Evolutionary conservation across 35 echinoderm and acorn worm genomes (phyloP).

Genomic region (Nesometra sesokonis): DNA sequence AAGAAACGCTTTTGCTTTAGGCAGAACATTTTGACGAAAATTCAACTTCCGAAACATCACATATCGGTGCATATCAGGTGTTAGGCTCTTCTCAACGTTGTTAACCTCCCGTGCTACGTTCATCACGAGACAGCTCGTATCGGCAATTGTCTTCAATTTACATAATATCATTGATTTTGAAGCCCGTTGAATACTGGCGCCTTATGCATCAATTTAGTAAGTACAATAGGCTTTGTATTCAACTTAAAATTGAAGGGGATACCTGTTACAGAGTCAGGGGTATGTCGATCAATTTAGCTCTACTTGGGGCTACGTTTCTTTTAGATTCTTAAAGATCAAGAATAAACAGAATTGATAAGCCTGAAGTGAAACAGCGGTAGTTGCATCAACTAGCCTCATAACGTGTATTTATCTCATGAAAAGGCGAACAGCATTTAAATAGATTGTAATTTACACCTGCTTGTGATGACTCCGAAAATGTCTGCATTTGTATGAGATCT

Average conservation of each 20-base stretch:
- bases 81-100: not conserved
- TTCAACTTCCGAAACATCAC: not conserved
- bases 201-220: not conserved
- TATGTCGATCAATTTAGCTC: not conserved
- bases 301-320: not conserved
- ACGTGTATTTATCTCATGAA: not conserved
- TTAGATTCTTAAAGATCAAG: not conserved
- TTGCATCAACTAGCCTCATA: not conserved
- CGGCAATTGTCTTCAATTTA: not conserved
- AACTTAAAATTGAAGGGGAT: not conserved
- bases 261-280: not conserved
- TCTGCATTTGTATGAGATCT: no score
- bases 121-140: not conserved
- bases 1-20: not conserved
- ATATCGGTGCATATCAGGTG: not conserved
- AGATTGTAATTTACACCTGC: not conserved
- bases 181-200: not conserved
- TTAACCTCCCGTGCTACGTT: not conserved
- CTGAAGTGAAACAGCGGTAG: not conserved
- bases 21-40: not conserved
- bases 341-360: not conserved
- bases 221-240: not conserved
- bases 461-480: no score
- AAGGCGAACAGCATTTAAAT: not conserved
- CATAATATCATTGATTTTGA: not conserved